Evolutionary conservation across 2,797 vertebrate genomes (phyloP).

Genomic region (Alcedo quadribrachys): DNA sequence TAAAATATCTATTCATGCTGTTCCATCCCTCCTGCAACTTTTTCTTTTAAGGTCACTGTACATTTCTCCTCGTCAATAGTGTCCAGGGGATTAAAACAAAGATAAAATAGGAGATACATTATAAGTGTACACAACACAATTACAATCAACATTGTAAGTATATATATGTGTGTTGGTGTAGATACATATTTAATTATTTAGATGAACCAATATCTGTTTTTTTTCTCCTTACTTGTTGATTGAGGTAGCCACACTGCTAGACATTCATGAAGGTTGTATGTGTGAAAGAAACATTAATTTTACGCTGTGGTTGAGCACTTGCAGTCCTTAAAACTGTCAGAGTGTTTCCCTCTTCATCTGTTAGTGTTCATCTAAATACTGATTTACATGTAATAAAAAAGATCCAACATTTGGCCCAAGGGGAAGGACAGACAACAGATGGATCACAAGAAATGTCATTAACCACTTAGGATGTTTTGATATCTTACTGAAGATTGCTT

Average conservation of each 20-base stretch:
- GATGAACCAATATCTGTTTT: neutral
- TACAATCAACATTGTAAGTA: neutral
- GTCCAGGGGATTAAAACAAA: neutral
- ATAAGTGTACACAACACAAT: neutral
- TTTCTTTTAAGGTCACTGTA: neutral
- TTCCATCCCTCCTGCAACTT: neutral
- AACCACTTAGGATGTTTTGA: constrained; percentile 14
- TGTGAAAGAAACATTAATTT: neutral
- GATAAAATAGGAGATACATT: neutral
- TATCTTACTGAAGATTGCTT: constrained; percentile 25
- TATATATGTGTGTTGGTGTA: fast-evolving
- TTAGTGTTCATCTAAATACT: constrained; percentile 19
- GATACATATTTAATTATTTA: neutral
- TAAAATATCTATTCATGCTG: neutral
- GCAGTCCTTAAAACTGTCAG: neutral
- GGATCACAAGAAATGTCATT: constrained; percentile 18
- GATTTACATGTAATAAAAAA: constrained; percentile 36
- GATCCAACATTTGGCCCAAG: neutral
- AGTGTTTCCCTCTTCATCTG: neutral
- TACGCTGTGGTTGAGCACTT: neutral
- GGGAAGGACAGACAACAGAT: neutral
- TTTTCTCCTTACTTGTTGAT: neutral
- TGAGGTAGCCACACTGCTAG: neutral
- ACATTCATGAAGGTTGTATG: neutral
- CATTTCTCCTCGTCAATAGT: neutral